Conservation (phyloP, 2,113 vertebrate species). For the Otus sunia region DNA sequence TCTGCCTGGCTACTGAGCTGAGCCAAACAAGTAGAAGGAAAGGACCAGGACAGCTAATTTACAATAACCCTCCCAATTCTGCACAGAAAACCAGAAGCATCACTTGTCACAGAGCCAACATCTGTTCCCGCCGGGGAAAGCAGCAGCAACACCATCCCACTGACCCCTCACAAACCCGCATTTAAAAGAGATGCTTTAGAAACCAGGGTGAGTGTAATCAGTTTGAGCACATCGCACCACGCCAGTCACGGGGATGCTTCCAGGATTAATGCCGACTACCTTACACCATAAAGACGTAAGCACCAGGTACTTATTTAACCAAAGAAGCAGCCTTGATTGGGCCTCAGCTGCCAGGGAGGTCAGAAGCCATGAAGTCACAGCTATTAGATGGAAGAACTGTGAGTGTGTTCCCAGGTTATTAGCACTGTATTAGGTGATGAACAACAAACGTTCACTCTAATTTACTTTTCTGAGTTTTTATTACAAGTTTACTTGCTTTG, state of each 20-base stretch:
- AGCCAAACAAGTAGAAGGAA: background rate
- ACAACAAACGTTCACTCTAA: background rate
- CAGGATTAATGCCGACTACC: background rate
- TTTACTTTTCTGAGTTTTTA: background rate
- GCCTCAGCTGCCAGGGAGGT: background rate
- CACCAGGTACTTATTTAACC: background rate
- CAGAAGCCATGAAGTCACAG: background rate
- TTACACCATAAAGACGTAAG: accelerated
- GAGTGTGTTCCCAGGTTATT: accelerated
- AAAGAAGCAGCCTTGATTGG: background rate
- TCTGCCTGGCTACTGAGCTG: background rate
- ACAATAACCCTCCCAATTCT: background rate
- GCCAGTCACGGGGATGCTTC: background rate
- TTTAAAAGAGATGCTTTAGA: background rate
- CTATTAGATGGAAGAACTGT: background rate
- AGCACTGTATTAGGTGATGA: background rate
- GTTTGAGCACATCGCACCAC: background rate
- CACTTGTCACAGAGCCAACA: background rate
- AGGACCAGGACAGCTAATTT: background rate
- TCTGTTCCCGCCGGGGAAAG: accelerated
- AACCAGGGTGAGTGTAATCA: background rate
- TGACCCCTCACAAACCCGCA: accelerated
- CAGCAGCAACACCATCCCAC: background rate
- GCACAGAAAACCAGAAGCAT: background rate
- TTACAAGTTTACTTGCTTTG: background rate